phyloP scores from a whole-genome alignment of 2,888 invertebrate genomes.

The Macrophya alboannulata region DNA sequence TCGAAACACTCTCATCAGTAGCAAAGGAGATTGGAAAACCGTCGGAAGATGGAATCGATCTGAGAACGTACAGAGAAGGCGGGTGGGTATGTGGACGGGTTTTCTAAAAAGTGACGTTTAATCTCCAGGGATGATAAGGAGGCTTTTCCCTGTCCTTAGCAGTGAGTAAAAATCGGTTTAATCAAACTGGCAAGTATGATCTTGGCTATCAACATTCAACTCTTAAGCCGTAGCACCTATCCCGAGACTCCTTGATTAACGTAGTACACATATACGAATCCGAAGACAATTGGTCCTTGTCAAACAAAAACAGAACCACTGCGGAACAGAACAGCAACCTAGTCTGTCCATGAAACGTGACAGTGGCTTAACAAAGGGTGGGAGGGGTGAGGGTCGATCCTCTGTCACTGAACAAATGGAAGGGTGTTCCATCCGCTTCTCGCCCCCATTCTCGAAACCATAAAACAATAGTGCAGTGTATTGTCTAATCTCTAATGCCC shows the following conservation, averaged over 20 bases:
- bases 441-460: neutral
- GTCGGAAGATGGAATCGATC: conserved; percentile 29
- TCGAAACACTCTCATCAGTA: conserved; percentile 24
- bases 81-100: neutral
- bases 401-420: conserved; percentile 31
- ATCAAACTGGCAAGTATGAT: neutral
- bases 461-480: conserved; percentile 43
- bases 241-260: conserved; percentile 11
- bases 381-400: conserved; percentile 26
- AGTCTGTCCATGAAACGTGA: conserved; percentile 49
- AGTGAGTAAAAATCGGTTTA: too few species aligned
- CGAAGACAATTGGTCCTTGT: conserved; percentile 43
- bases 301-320: conserved; percentile 24
- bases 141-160: neutral
- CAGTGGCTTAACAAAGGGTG: conserved; percentile 29
- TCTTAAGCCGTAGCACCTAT: neutral
- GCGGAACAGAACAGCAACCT: neutral
- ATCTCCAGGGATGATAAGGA: neutral
- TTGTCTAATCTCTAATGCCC: neutral
- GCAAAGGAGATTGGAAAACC: conserved; percentile 6
- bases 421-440: conserved; percentile 31
- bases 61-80: neutral
- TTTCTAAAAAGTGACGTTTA: neutral
- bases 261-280: neutral
- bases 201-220: neutral